Evolutionary conservation across 2,888 invertebrate species (phyloP).

Genomic region (Falcaria lacertinaria): DNA sequence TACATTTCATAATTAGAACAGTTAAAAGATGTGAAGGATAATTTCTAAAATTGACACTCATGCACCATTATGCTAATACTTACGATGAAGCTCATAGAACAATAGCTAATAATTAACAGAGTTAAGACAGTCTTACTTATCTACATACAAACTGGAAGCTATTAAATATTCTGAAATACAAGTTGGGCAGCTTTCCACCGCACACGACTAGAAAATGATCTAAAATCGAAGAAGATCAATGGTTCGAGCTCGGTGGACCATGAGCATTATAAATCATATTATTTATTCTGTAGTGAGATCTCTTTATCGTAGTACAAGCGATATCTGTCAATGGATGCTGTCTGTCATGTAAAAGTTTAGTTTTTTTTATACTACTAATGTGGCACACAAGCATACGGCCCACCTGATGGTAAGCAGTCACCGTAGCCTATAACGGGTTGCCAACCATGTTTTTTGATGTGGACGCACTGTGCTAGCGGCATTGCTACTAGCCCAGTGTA

Average conservation of each 20-base stretch:
- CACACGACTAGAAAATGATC: conserved; percentile 41
- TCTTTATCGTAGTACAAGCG: too few relatives aligned
- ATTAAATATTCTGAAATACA: conserved; percentile 29
- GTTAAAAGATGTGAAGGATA: background rate
- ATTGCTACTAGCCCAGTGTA: too few relatives aligned
- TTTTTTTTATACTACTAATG: too few relatives aligned
- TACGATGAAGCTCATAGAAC: background rate
- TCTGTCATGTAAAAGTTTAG: too few relatives aligned
- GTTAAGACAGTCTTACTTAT: conserved; percentile 8
- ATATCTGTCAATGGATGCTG: too few relatives aligned
- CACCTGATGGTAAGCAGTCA: too few relatives aligned
- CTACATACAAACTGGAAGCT: conserved; percentile 20
- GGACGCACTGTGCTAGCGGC: too few relatives aligned
- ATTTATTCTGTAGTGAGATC: conserved; percentile 35
- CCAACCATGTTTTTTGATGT: too few relatives aligned
- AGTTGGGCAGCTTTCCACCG: conserved; percentile 38
- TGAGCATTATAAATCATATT: conserved; percentile 24
- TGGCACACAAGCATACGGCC: too few relatives aligned
- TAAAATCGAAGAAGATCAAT: conserved; percentile 55
- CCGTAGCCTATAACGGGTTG: too few relatives aligned
- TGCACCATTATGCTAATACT: background rate
- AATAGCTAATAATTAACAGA: conserved; percentile 1
- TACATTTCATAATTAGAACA: too few relatives aligned
- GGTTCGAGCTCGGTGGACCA: conserved; percentile 31
- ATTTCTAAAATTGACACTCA: background rate